Conservation (phyloP, 2,888 invertebrate species). For the Chalcis sispes region DNA sequence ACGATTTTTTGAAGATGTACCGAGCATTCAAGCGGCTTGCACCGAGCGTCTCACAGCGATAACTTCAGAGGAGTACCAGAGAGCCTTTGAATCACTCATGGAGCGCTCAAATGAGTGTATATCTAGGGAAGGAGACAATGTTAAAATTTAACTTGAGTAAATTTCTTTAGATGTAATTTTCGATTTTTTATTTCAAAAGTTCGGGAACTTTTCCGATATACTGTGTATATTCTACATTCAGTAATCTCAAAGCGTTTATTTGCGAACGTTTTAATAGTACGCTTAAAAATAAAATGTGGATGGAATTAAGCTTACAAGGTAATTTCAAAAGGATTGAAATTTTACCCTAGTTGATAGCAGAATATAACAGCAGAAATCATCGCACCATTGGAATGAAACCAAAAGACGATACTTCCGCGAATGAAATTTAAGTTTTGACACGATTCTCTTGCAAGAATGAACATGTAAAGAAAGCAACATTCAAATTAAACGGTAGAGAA, state of each 20-base stretch:
- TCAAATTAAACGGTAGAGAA: constrained; percentile 31
- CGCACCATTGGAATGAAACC: not conserved
- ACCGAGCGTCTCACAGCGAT: no score
- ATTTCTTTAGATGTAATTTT: no score
- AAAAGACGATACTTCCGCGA: not conserved
- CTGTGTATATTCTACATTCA: no score
- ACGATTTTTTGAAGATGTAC: no score
- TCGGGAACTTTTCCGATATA: no score
- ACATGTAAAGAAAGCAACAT: constrained; percentile 52
- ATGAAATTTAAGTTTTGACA: not conserved
- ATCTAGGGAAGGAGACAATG: no score
- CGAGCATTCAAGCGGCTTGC: no score
- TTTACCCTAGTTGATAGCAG: constrained; percentile 43
- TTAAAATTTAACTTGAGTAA: no score
- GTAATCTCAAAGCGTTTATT: constrained; percentile 20
- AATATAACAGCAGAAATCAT: constrained; percentile 58
- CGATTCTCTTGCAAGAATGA: not conserved
- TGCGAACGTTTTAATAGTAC: constrained; percentile 15
- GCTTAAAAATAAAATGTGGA: constrained; percentile 61
- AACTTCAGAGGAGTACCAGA: no score
- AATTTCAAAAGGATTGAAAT: constrained; percentile 60
- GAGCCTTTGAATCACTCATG: no score
- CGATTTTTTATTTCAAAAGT: no score
- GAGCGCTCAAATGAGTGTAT: no score
- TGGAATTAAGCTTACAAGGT: constrained; percentile 57